Evolutionary conservation across 2,113 vertebrate genomes (phyloP).

Genomic region (Geococcyx californianus): DNA sequence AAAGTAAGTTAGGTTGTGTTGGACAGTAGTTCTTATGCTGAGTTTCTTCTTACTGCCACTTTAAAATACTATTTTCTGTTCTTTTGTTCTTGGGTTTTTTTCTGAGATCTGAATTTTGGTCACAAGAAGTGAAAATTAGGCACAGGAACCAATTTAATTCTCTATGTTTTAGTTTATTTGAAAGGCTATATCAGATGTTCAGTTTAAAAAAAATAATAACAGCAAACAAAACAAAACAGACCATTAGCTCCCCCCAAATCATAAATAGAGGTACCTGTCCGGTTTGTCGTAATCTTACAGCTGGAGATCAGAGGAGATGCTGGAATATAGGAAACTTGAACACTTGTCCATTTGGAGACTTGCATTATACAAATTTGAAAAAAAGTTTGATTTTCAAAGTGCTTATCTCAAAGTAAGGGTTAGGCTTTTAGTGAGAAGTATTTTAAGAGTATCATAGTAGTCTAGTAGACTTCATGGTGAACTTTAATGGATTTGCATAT

Average conservation of each 20-base stretch:
- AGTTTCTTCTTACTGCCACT: background rate
- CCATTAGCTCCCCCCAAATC: background rate
- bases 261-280: background rate
- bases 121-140: background rate
- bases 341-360: background rate
- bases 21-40: background rate
- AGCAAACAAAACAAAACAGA: background rate
- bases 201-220: background rate
- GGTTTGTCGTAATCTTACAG: background rate
- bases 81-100: no score
- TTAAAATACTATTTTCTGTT: background rate
- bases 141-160: background rate
- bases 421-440: background rate
- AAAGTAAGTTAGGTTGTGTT: background rate
- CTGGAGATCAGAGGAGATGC: background rate
- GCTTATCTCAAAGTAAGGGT: rapidly evolving
- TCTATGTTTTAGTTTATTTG: background rate
- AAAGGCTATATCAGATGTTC: background rate
- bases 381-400: background rate
- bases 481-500: background rate
- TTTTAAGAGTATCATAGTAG: background rate
- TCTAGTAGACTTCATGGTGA: background rate
- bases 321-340: background rate
- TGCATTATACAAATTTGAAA: background rate
- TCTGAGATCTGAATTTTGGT: background rate